Conservation (phyloP, 2,113 vertebrate species). For the Propithecus coquereli region DNA sequence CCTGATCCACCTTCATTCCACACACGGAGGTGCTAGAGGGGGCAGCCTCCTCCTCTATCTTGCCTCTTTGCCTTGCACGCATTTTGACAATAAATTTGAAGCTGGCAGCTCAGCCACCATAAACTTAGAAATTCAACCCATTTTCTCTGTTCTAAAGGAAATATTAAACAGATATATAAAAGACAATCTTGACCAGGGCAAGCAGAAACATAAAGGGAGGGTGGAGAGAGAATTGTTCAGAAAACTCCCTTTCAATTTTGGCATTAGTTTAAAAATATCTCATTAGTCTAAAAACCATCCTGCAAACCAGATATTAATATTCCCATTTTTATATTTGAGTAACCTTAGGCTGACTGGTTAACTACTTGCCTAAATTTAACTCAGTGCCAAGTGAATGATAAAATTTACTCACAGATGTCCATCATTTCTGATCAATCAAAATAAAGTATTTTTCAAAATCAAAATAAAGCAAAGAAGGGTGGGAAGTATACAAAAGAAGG, state of each 20-base stretch:
- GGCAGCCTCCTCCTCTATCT: background rate
- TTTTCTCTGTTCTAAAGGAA: background rate
- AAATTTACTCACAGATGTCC: background rate
- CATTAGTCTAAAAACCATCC: background rate
- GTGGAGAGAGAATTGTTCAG: background rate
- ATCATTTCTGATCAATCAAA: background rate
- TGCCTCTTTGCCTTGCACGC: background rate
- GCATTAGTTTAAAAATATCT: background rate
- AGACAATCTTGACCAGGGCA: background rate
- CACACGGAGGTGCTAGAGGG: background rate
- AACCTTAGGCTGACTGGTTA: background rate
- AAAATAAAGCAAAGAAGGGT: background rate
- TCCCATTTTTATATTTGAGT: background rate
- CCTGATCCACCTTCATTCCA: background rate
- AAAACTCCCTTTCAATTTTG: background rate
- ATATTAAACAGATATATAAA: background rate
- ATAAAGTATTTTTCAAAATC: background rate
- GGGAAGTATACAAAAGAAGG: background rate
- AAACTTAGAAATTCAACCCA: background rate
- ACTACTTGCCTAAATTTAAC: background rate
- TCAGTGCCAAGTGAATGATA: background rate
- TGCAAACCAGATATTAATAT: background rate
- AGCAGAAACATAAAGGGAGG: background rate
- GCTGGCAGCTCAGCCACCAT: background rate
- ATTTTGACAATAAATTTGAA: background rate